phyloP scores from a whole-genome alignment of 53 echinoderm and acorn worm species.

The Temnopleurus reevesii region DNA sequence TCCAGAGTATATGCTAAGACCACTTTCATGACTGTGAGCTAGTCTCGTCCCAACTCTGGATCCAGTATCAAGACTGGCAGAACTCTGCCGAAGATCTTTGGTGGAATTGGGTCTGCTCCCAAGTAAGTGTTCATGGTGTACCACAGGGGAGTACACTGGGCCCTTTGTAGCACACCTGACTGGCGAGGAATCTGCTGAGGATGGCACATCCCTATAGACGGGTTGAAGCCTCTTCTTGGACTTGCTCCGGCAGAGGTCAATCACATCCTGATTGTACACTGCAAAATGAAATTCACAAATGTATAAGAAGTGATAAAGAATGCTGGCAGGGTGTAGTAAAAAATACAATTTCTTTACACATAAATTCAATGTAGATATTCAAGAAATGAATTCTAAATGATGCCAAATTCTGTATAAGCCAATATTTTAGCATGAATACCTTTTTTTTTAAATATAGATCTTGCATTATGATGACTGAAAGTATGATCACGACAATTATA shows the following conservation, averaged over 20 bases:
- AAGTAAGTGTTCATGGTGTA: constrained; percentile 36
- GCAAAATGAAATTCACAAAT: neutral
- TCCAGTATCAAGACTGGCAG: constrained; percentile 3
- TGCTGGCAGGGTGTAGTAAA: too few relatives aligned
- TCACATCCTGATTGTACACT: constrained; percentile 98
- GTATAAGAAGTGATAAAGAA: too few relatives aligned
- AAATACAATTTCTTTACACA: too few relatives aligned
- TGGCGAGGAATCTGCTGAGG: neutral
- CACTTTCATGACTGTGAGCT: constrained; percentile 27
- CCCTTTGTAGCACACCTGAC: neutral
- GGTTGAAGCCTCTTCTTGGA: constrained; percentile 76
- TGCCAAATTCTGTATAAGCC: too few relatives aligned
- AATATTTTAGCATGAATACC: too few relatives aligned
- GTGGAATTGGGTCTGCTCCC: constrained; percentile 12
- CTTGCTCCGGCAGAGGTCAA: constrained; percentile 81
- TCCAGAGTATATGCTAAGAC: neutral
- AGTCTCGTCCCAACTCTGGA: constrained; percentile 7
- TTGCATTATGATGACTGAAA: too few relatives aligned
- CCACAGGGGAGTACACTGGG: neutral
- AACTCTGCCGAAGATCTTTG: constrained; percentile 36
- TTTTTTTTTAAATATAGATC: too few relatives aligned
- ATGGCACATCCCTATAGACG: constrained; percentile 69
- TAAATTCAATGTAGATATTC: too few relatives aligned
- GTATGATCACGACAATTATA: too few relatives aligned
- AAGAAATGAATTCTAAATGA: too few relatives aligned